Evolutionary conservation across 2,113 vertebrate species (phyloP).

Genomic region (Pyxicephalus adspersus): DNA sequence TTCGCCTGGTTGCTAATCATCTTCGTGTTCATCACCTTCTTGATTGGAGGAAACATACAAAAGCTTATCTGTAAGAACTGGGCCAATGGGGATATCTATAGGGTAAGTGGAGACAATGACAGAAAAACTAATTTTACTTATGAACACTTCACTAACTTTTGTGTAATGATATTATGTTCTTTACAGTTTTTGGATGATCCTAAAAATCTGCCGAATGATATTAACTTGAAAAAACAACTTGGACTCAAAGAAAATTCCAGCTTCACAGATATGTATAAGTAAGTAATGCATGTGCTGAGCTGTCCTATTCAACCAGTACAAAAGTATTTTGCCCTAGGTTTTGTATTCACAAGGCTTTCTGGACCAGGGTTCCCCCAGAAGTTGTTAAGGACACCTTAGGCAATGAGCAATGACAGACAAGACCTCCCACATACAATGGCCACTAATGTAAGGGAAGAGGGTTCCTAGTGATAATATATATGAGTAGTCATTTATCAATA

Average conservation of each 20-base stretch:
- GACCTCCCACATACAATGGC: too few species aligned
- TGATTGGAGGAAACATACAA: constrained; percentile 78
- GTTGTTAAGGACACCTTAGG: too few species aligned
- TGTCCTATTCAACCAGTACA: neutral
- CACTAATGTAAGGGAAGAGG: too few species aligned
- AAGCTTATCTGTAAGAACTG: constrained; percentile 76
- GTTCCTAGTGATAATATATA: too few species aligned
- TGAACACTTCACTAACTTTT: neutral
- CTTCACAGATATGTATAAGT: constrained; percentile 68
- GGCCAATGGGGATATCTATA: constrained; percentile 72
- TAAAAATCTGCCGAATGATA: constrained; percentile 65
- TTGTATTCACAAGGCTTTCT: neutral
- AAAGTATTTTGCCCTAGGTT: neutral
- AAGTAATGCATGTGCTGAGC: constrained; percentile 44
- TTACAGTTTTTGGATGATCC: constrained; percentile 76
- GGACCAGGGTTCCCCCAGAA: too few species aligned
- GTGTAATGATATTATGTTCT: neutral
- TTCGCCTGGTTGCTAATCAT: constrained; percentile 78
- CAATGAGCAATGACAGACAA: too few species aligned
- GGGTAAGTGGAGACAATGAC: constrained; percentile 64
- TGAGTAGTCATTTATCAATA: too few species aligned
- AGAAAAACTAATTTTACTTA: neutral
- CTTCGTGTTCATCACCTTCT: constrained; percentile 74
- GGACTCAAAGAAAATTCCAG: constrained; percentile 69
- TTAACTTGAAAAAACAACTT: constrained; percentile 69